Percentiles rank a stretch among this genome's conserved stretches.
These are phyloP conservation scores for Sycophila sp. DNA, from an alignment of 1,140 invertebrate genomes.

Conservation along the genomic window DNA sequence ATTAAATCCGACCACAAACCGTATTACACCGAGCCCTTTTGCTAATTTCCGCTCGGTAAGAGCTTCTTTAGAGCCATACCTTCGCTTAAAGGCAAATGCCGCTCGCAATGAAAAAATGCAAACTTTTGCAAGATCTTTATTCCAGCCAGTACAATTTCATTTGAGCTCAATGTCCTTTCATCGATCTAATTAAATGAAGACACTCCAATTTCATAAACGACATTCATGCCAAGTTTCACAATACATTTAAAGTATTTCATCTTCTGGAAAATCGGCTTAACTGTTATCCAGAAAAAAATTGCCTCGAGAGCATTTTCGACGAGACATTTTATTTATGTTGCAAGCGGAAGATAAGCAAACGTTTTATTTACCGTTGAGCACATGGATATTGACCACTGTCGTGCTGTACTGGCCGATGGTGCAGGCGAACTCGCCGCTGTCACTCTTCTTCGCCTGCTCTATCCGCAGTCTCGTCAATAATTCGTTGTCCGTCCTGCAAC, in stretches of 20 bases:
- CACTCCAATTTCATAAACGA: not conserved
- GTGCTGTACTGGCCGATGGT: constrained; percentile 60
- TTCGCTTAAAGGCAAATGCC: not conserved
- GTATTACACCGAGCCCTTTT: too few species aligned
- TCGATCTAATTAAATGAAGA: too few species aligned
- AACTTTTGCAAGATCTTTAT: not conserved
- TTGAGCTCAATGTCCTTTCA: too few species aligned
- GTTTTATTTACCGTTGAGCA: constrained; percentile 59
- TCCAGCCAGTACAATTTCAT: too few species aligned
- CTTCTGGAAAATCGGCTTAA: not conserved
- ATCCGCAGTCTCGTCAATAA: constrained; percentile 57
- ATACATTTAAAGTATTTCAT: not conserved
- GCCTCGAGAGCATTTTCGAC: not conserved
- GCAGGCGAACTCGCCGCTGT: constrained; percentile 62
- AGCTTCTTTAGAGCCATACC: not conserved
- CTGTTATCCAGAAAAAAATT: not conserved
- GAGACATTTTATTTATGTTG: not conserved
- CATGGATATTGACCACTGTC: constrained; percentile 59
- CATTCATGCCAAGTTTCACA: not conserved
- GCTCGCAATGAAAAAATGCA: not conserved
- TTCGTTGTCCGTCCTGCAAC: constrained; percentile 57
- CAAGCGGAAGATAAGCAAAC: not conserved
- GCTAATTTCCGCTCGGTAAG: not conserved
- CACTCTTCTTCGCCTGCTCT: constrained; percentile 59
- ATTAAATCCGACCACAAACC: too few species aligned